Evolutionary conservation across 2,888 invertebrate genomes (phyloP), one percentile per base, ranked within the genome.

Genomic region (Lithophane semibrunnea): DNA sequence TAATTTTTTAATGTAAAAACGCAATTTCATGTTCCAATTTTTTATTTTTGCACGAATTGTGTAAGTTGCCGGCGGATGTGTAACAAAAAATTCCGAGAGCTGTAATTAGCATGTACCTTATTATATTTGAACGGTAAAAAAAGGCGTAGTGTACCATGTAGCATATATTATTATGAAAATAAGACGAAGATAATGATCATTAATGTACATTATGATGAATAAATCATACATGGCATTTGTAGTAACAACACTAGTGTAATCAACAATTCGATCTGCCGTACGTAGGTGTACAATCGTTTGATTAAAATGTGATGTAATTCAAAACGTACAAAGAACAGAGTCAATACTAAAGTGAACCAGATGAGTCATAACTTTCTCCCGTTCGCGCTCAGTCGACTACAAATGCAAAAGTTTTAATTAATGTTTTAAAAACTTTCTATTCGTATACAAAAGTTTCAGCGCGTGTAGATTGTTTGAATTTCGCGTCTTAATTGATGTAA

Each of bases 331-430:
- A 83, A 86, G 82, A 88, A 85, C 77, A 88, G 18, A 91, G 88
- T 90, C 91, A 91, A 92, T 92, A 92, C 90, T 86, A 90, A 90
- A 89, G 86, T 87, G 86, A 90, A 89, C 85, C 84, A 89, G 90
- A 90, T 90, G 91, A 89, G 84, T 91, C 90, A 88, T 76, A 84
- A 91, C 92, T 87, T 91, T 91, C 86, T 79, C 86, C 85, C 8
- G 52, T 86, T 86, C 87, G 86, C 90, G 90, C 89, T 91, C 91
- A 87, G 88, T 90, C 67, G 67, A 74, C 80, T 75, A 88, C 90
- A 88, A 93, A 92, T 92, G 89, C 90, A 88, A 77, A 94, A 93
- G 92, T 94, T 95, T 93, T 93, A 94, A 94, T 94, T 94, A 94
- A 92, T 90, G 90, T 91, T 94, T 93, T 89, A 89, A 91, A 90